Base-by-base conservation (phyloP, 2,797 vertebrate species). In the Megalops cyprinoides region DNA sequence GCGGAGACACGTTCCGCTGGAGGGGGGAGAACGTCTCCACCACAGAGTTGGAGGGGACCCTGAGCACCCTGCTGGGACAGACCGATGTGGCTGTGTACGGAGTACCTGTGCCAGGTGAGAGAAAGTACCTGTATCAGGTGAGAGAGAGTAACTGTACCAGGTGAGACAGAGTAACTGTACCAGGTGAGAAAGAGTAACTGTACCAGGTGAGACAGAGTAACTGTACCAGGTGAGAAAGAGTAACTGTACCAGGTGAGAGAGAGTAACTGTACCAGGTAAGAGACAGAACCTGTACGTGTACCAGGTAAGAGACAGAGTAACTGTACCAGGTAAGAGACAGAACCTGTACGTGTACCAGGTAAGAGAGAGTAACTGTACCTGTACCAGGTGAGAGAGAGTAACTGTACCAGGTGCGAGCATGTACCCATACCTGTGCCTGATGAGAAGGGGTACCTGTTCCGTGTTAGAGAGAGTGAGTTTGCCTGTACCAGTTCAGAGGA, bases 1-100 rank as follows among this genome's bases (percentile, higher is more conserved):
- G 94, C 0, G 96, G 96, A 0, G 96, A 97, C 90, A 97, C 96
- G 0, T 97, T 96, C 87, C 95, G 96, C 12, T 97, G 97, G 97
- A 92, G 95, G 8, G 97, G 97, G 9, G 96, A 97, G 87, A 97
- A 97, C 0, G 96, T 97, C 18, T 96, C 96, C 28, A 96, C 96
- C 79, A 95, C 94, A 0, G 96, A 97, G 88, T 95, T 97, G 87
- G 96, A 97, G 79, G 95, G 94, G 0, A 92, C 92, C 18, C 88
- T 97, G 85, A 97, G 96, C 55, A 86, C 87, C 65, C 84, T 97
- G 78, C 92, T 97, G 81, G 92, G 93, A 84, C 95, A 96, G 87
- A 92, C 92, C 0, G 96, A 96, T 0, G 96, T 97, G 0, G 96
- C 96, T 0, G 96, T 97, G 25, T 97, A 96, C 0, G 96, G 96